Evolutionary conservation across 2,888 invertebrate species (phyloP).

Genomic region (Opisthograptis luteolata): DNA sequence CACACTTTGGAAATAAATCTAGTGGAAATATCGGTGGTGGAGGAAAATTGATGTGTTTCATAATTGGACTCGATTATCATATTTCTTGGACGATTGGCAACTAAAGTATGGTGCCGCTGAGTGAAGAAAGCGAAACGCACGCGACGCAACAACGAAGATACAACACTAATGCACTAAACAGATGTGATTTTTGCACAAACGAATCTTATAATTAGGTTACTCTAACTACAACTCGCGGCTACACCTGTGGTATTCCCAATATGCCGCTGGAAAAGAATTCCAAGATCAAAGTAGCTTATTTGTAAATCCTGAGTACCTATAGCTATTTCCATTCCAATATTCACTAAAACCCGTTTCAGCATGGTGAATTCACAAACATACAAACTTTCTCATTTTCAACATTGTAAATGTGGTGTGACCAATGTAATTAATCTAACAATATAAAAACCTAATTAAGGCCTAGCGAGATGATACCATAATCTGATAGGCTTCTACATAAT

Average conservation of each 20-base stretch:
- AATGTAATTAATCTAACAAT: constrained; percentile 11
- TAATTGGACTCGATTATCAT: constrained; percentile 3
- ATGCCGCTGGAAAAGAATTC: too few relatives aligned
- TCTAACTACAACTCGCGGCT: too few relatives aligned
- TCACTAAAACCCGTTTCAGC: too few relatives aligned
- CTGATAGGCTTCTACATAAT: background rate
- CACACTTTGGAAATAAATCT: background rate
- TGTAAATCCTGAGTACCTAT: too few relatives aligned
- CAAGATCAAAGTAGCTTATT: too few relatives aligned
- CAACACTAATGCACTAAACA: constrained; percentile 21
- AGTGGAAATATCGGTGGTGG: background rate
- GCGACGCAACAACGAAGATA: constrained; percentile 40
- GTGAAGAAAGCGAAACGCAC: constrained; percentile 69
- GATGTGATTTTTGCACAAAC: constrained; percentile 24
- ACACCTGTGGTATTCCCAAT: too few relatives aligned
- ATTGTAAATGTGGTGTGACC: too few relatives aligned
- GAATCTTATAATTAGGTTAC: constrained; percentile 29
- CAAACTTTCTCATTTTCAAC: too few relatives aligned
- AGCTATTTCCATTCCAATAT: too few relatives aligned
- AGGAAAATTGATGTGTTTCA: constrained; percentile 3
- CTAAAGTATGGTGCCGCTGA: constrained; percentile 31
- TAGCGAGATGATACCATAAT: background rate
- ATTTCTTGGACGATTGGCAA: constrained; percentile 28
- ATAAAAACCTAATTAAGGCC: constrained; percentile 10
- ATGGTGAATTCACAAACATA: too few relatives aligned